Percentiles rank a stretch among this genome's conserved stretches.
Conservation (phyloP, 2,888 invertebrate species). For the Steromphala cineraria region DNA sequence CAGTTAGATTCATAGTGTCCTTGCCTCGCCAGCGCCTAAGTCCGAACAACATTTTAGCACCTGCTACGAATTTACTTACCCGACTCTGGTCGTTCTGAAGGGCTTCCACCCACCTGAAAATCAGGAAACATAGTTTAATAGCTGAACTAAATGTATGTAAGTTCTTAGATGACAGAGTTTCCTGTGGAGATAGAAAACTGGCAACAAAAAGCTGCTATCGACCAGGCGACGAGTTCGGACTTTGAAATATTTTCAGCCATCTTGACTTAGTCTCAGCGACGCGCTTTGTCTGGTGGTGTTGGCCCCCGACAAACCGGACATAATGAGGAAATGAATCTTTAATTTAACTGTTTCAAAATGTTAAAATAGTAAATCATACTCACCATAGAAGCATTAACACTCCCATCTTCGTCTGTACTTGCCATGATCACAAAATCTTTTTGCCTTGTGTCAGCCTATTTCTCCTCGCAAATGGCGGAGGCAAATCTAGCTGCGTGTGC, state of each 20-base stretch:
- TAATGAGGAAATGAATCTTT: background rate
- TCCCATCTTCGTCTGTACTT: slow-evolving; percentile 38
- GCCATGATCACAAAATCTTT: slow-evolving; percentile 45
- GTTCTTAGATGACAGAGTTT: background rate
- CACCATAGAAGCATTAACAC: slow-evolving; percentile 38
- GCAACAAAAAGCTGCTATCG: slow-evolving; percentile 30
- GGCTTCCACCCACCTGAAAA: slow-evolving; percentile 32
- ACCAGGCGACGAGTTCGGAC: slow-evolving; percentile 48
- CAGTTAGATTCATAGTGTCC: background rate
- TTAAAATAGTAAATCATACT: slow-evolving; percentile 24
- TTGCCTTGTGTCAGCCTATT: slow-evolving; percentile 19
- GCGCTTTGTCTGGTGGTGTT: slow-evolving; percentile 28
- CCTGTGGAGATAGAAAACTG: background rate
- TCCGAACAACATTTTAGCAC: background rate
- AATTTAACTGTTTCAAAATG: slow-evolving; percentile 25
- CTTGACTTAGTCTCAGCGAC: slow-evolving; percentile 63
- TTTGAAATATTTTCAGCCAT: slow-evolving; percentile 71
- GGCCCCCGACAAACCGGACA: slow-evolving; percentile 1
- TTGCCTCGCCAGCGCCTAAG: slow-evolving; percentile 13
- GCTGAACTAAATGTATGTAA: background rate
- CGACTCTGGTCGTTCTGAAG: slow-evolving; percentile 17
- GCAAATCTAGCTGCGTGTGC: slow-evolving; percentile 48
- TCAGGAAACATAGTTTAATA: slow-evolving; percentile 24
- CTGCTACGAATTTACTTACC: slow-evolving; percentile 30
- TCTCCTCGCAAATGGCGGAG: slow-evolving; percentile 40